Conservation (phyloP, 2,113 vertebrate species). For the Dasyprocta punctata region DNA sequence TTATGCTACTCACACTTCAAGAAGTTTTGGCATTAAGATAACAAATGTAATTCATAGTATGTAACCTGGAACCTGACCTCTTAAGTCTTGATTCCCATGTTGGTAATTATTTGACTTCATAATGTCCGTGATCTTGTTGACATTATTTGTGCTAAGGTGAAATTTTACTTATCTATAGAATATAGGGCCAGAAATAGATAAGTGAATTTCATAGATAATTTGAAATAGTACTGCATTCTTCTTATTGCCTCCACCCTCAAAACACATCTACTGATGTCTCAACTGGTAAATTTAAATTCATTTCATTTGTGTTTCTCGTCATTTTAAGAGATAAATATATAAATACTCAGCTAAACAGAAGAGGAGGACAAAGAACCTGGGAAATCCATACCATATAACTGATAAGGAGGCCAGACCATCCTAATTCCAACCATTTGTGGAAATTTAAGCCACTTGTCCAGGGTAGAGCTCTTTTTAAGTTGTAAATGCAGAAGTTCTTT, state of each 20-base stretch:
- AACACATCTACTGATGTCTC: not conserved
- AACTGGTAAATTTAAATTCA: not conserved
- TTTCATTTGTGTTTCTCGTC: not conserved
- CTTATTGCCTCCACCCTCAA: not conserved
- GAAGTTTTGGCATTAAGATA: not conserved
- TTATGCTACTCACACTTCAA: not conserved
- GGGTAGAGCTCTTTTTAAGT: not conserved
- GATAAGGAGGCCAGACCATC: not conserved
- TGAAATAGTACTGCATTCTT: not conserved
- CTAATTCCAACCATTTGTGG: not conserved
- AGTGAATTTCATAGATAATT: not conserved
- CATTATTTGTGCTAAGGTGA: not conserved
- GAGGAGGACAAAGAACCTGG: not conserved
- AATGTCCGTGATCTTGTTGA: not conserved
- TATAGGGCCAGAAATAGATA: not conserved
- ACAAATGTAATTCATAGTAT: not conserved
- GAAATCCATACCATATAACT: not conserved
- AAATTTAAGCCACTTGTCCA: not conserved
- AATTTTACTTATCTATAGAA: conserved; percentile 17
- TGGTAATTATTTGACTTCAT: not conserved
- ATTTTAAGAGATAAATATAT: not conserved
- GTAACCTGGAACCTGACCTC: not conserved
- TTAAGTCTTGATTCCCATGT: not conserved
- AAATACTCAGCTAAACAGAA: not conserved
- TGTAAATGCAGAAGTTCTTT: not conserved